Conservation (phyloP, 2,888 invertebrate genomes). For the Apamea epomidion region DNA sequence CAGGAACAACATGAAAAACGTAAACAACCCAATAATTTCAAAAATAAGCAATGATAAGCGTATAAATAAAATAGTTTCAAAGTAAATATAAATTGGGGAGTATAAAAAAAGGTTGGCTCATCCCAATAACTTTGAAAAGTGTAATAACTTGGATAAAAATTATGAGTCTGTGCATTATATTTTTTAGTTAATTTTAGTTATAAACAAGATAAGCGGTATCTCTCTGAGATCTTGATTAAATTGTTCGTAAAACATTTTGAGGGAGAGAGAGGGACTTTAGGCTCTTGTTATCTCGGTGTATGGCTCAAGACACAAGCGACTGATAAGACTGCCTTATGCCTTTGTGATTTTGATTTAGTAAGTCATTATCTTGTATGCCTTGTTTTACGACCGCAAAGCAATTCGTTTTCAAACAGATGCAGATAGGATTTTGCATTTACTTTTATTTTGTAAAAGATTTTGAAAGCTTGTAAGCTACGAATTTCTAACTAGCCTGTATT, state of each 20-base stretch:
- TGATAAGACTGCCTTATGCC: background rate
- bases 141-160: constrained; percentile 59
- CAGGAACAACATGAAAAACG: background rate
- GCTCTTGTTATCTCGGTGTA: constrained; percentile 59
- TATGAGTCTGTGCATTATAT: constrained; percentile 51
- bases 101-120: constrained; percentile 41
- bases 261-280: constrained; percentile 56
- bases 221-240: constrained; percentile 71
- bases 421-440: background rate
- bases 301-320: constrained; percentile 28
- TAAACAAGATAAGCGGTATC: constrained; percentile 70
- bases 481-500: no score
- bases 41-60: constrained; percentile 5
- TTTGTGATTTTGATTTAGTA: background rate
- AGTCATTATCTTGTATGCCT: background rate
- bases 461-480: background rate
- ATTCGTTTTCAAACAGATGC: background rate
- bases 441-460: background rate
- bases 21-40: constrained; percentile 17
- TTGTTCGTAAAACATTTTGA: constrained; percentile 72
- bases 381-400: background rate
- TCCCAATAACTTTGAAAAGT: constrained; percentile 49
- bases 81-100: constrained; percentile 39
- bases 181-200: constrained; percentile 65
- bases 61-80: constrained; percentile 35